Percentiles rank a stretch among this genome's conserved stretches.
Evolutionary conservation across 2,888 invertebrate species (phyloP).

Genomic region (Erebia palarica): DNA sequence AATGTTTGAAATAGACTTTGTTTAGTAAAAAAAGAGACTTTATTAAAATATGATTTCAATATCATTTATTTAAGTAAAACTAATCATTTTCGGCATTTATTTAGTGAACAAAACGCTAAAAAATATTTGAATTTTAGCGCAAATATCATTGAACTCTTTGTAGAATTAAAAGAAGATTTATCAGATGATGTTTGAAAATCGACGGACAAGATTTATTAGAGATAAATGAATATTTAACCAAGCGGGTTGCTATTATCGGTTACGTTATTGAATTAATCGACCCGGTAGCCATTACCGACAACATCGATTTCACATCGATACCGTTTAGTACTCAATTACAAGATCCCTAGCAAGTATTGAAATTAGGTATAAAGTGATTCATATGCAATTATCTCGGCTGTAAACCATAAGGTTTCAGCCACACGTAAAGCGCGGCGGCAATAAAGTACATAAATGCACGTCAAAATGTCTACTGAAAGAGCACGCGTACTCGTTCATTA

Average conservation of each 20-base stretch:
- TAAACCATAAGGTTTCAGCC: background rate
- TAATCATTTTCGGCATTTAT: no score
- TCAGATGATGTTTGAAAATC: background rate
- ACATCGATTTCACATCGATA: constrained; percentile 24
- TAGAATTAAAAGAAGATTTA: background rate
- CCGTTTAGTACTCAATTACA: constrained; percentile 27
- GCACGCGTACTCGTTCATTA: no score
- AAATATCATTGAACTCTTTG: no score
- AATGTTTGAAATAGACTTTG: no score
- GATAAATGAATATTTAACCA: constrained; percentile 17
- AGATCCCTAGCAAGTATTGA: constrained; percentile 29
- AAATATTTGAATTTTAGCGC: no score
- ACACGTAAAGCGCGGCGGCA: no score
- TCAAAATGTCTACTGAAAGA: no score
- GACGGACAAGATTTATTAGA: background rate
- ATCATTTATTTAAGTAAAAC: no score
- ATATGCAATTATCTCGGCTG: constrained; percentile 28
- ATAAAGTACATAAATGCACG: no score
- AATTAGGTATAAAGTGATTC: constrained; percentile 32
- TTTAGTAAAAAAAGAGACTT: no score
- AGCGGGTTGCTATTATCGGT: constrained; percentile 6
- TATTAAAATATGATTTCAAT: no score
- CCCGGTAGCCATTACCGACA: constrained; percentile 13
- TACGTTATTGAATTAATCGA: constrained; percentile 27
- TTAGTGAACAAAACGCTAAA: no score